Evolutionary conservation across 1,140 invertebrate species (phyloP).

Genomic region (Atta texana): DNA sequence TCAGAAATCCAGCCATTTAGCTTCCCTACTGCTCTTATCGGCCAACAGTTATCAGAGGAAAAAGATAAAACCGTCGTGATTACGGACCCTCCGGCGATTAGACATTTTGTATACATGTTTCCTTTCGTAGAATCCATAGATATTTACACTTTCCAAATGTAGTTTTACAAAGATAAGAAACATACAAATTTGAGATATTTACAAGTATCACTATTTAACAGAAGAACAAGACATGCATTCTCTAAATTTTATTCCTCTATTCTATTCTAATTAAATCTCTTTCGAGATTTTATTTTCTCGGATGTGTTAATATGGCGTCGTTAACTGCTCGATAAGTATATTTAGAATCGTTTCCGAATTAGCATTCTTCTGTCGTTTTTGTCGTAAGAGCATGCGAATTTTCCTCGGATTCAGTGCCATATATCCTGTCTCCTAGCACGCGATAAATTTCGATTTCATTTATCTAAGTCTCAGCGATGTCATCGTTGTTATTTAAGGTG

Average conservation of each 20-base stretch:
- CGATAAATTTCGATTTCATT: conserved; percentile 41
- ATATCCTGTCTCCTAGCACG: background rate
- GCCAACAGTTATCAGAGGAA: conserved; percentile 65
- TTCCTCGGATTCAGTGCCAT: background rate
- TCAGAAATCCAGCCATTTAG: conserved; percentile 33
- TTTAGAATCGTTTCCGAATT: background rate
- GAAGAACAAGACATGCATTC: no score
- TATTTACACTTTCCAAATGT: background rate
- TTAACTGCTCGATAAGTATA: background rate
- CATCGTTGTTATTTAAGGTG: conserved; percentile 45
- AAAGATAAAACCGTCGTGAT: conserved; percentile 61
- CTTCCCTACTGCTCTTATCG: conserved; percentile 34
- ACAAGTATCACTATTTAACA: background rate
- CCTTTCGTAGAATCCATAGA: background rate
- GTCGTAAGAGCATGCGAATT: background rate
- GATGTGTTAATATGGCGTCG: no score
- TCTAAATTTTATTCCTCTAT: no score
- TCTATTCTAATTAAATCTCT: no score
- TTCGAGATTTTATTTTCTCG: no score
- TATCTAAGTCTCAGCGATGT: conserved; percentile 41
- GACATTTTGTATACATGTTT: background rate
- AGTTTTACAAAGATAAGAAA: background rate
- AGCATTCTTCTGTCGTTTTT: background rate
- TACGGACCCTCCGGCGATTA: conserved; percentile 18
- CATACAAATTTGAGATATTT: background rate